A percentile compares a stretch with the other conserved stretches of the same genome.
phyloP scores from a whole-genome alignment of 1,140 invertebrate species.

The Macrotrachela quadricornifera region DNA sequence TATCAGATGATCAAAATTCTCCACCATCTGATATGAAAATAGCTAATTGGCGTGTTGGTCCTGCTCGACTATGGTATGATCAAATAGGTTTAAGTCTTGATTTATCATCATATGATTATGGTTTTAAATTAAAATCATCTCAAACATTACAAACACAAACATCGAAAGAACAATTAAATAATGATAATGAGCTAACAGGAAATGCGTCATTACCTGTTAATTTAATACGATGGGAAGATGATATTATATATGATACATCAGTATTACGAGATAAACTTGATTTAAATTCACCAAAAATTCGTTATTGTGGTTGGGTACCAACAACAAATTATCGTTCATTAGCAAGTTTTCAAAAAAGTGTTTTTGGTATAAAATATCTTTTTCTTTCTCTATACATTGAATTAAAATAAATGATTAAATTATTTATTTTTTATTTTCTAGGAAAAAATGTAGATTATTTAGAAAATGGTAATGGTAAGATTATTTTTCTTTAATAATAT shows the following conservation, averaged over 20 bases:
- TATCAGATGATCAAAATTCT: no score
- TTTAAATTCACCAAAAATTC: conserved; percentile 14
- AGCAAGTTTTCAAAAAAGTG: conserved; percentile 56
- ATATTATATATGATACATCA: background rate
- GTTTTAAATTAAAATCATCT: background rate
- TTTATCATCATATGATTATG: background rate
- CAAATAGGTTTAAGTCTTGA: conserved; percentile 75
- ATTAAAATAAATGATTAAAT: background rate
- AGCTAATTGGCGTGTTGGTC: conserved; percentile 82
- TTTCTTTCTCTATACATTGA: no score
- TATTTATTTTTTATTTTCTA: background rate
- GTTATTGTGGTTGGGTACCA: conserved; percentile 71
- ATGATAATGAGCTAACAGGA: background rate
- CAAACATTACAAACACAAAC: no score
- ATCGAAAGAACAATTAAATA: background rate
- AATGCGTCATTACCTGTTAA: background rate
- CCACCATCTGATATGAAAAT: no score
- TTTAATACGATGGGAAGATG: background rate
- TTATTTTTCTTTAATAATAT: background rate
- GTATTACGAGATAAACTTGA: conserved; percentile 46
- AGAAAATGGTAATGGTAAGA: background rate
- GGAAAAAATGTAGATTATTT: background rate
- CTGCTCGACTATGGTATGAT: conserved; percentile 67
- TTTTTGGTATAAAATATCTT: conserved; percentile 28
- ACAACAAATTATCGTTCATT: conserved; percentile 72